Evolutionary conservation across 2,797 vertebrate species (phyloP).

Genomic region (Hylomyscus alleni): DNA sequence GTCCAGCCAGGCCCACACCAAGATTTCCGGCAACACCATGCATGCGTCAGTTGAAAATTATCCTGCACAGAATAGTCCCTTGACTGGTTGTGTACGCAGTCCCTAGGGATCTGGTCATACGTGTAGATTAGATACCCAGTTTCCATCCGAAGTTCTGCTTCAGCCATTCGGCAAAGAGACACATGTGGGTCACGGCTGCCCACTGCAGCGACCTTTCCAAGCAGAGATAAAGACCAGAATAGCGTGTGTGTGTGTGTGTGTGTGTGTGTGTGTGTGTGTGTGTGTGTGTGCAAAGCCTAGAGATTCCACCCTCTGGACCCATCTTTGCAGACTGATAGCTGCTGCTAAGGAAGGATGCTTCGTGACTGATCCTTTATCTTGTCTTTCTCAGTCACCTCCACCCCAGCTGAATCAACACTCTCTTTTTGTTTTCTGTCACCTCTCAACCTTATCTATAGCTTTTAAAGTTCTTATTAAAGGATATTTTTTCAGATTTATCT

Average conservation of each 20-base stretch:
- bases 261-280: background rate
- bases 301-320: background rate
- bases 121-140: background rate
- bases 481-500: background rate
- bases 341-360: background rate
- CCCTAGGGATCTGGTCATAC: background rate
- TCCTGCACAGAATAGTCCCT: fast-evolving
- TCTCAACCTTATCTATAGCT: background rate
- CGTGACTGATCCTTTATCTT: background rate
- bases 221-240: background rate
- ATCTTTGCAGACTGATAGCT: background rate
- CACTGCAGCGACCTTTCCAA: background rate
- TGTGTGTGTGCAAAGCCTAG: background rate
- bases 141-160: background rate
- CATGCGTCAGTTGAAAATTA: background rate
- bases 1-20: background rate
- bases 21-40: background rate
- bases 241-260: background rate
- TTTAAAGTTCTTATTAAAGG: background rate
- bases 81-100: too few species aligned
- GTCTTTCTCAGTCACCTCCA: background rate
- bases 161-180: background rate
- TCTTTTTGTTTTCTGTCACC: background rate
- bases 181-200: background rate
- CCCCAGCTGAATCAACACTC: background rate